These are phyloP conservation scores for Cairina moschata DNA, from an alignment of 2,113 vertebrate genomes.

Conservation along the genomic window DNA sequence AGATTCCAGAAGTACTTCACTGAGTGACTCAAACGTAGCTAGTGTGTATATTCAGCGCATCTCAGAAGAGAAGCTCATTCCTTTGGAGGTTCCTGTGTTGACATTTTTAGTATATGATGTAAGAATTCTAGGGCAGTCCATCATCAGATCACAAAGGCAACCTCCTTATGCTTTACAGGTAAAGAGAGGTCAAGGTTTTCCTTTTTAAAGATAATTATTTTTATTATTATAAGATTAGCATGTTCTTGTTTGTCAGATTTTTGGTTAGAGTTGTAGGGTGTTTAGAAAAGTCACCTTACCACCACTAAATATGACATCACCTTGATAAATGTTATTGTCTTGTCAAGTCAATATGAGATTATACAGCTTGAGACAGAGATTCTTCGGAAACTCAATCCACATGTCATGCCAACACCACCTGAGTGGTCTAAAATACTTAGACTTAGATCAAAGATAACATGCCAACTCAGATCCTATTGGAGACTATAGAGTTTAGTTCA, in stretches of 20 bases:
- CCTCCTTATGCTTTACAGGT: not conserved
- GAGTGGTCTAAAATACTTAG: not conserved
- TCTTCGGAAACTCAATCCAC: not conserved
- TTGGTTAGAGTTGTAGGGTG: not conserved
- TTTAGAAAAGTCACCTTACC: not conserved
- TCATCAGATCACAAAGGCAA: not conserved
- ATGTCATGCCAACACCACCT: not conserved
- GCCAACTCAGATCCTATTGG: not conserved
- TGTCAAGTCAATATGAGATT: not conserved
- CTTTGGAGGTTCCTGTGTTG: not conserved
- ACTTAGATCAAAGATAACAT: not conserved
- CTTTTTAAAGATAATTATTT: not conserved
- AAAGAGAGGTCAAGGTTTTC: not conserved
- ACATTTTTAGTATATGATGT: not conserved
- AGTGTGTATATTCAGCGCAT: not conserved
- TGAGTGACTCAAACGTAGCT: not conserved
- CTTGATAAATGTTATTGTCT: not conserved
- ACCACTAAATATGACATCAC: not conserved
- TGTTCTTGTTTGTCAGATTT: constrained; percentile 14
- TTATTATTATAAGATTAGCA: not conserved
- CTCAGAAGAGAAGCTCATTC: not conserved
- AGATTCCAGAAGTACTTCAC: not conserved
- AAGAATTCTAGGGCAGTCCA: not conserved
- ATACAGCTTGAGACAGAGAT: accelerated
- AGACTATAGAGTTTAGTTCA: not conserved